Evolutionary conservation across 2,888 invertebrate species (phyloP).

Genomic region (Drosophila acutilabella): DNA sequence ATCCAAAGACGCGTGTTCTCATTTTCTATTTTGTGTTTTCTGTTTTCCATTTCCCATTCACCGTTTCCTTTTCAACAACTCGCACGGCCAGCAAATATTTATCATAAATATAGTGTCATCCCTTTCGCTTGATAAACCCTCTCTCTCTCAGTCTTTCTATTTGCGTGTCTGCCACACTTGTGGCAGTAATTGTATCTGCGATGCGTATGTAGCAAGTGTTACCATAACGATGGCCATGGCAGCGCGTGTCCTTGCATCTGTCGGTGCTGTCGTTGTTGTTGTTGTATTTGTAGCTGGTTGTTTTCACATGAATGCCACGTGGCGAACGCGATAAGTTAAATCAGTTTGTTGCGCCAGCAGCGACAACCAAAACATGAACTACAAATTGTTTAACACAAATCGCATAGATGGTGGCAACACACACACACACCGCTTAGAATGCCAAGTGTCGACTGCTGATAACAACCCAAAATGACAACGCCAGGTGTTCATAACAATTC

Average conservation of each 20-base stretch:
- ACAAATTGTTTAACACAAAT: slow-evolving; percentile 77
- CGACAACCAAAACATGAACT: slow-evolving; percentile 70
- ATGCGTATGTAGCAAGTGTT: slow-evolving; percentile 17
- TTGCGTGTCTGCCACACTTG: slow-evolving; percentile 48
- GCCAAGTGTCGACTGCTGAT: slow-evolving; percentile 35
- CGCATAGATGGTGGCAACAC: slow-evolving; percentile 36
- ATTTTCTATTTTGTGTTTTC: too few relatives aligned
- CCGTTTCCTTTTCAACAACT: slow-evolving; percentile 7
- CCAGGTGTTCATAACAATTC: slow-evolving; percentile 20
- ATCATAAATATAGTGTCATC: slow-evolving; percentile 53
- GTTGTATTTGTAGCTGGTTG: slow-evolving; percentile 26
- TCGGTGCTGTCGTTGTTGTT: slow-evolving; percentile 15
- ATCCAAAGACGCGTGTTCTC: background rate
- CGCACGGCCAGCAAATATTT: slow-evolving; percentile 42
- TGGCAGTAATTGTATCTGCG: slow-evolving; percentile 48
- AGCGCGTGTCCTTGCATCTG: slow-evolving; percentile 30
- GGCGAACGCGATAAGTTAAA: slow-evolving; percentile 73
- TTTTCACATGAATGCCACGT: slow-evolving; percentile 65
- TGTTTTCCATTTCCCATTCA: background rate
- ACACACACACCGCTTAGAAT: slow-evolving; percentile 11
- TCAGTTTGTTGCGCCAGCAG: slow-evolving; percentile 58
- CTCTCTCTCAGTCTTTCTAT: background rate
- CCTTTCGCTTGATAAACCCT: background rate
- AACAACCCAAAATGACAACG: slow-evolving; percentile 31
- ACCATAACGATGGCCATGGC: slow-evolving; percentile 18